A percentile compares a stretch with the other conserved stretches of the same genome.
Evolutionary conservation across 2,113 vertebrate genomes (phyloP).

Genomic region (Opisthocomus hoazin): DNA sequence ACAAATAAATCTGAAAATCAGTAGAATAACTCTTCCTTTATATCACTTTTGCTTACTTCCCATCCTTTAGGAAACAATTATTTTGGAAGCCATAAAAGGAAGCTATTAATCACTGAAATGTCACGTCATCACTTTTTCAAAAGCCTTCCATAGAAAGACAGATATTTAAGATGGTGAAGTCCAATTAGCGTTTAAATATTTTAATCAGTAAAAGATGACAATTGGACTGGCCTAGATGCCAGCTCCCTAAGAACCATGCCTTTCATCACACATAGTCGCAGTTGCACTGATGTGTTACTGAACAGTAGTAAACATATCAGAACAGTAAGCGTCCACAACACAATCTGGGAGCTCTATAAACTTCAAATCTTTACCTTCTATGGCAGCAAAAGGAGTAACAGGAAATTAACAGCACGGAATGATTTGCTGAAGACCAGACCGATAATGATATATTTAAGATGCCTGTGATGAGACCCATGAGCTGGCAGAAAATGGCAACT

Average conservation of each 20-base stretch:
- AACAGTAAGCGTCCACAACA: neutral
- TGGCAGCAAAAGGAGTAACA: neutral
- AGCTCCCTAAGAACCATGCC: neutral
- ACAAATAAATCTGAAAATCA: neutral
- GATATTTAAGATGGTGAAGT: neutral
- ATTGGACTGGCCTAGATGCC: neutral
- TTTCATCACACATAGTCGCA: neutral
- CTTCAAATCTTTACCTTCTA: neutral
- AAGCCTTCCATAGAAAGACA: neutral
- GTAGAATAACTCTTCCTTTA: neutral
- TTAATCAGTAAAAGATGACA: neutral
- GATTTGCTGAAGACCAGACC: neutral
- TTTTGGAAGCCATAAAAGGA: neutral
- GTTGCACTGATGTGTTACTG: neutral
- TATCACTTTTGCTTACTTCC: neutral
- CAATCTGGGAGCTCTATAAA: neutral
- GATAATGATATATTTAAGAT: neutral
- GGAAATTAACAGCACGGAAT: neutral
- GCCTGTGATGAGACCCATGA: neutral
- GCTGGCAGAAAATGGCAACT: neutral
- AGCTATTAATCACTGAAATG: neutral
- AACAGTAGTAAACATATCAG: neutral
- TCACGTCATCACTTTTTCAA: neutral
- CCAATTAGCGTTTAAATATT: neutral
- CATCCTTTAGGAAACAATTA: neutral